Evolutionary conservation across 2,888 invertebrate genomes (phyloP), one percentile per base, ranked within the genome.

Genomic region (Scaeva pyrastri): DNA sequence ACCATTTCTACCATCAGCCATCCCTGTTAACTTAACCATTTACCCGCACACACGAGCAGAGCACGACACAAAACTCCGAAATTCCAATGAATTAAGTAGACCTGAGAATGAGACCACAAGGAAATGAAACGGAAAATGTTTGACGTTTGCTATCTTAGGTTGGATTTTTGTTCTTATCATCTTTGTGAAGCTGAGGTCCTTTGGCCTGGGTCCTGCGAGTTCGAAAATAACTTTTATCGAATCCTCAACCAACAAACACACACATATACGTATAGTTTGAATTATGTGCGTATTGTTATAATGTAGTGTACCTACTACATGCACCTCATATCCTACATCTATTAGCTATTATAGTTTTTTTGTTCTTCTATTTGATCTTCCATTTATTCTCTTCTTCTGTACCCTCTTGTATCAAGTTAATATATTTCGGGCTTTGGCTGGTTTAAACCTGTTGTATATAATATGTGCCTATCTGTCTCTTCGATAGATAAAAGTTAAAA

Each of bases 1-100:
- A 39, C 60, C 41, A 21, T 60, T 23, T 41, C 23, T 41, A 62
- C 43, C 62, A 62, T 16, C 10, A n/a, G 10, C 43, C 43, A 62
- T 43, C n/a, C 43, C 62, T 62, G 26, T 62, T 43, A 36, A 48
- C 36, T 36, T 48, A 31, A 66, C n/a, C 45, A 64, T 43, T 64
- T 16, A 45, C 26, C 48, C 12, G 8, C 7, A 11, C 12, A 10
- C 36, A 26, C 8, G 6, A 5, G 2, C 16, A 39, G 5, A 45
- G 7, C 31, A 31, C 31, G 5, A 31, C 8, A 31, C 31, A 31
- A 31, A 66, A 16, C 12, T 6, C 62, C 16, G 12, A 77, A 77
- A 68, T 72, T 45, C 50, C 73, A 74, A 70, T 58, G 55, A 78
- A 78, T 83, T 78, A 74, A 83, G 74, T 71, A 43, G 43, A 74